Conservation (phyloP, 2,113 vertebrate genomes). For the Platanista minor region DNA sequence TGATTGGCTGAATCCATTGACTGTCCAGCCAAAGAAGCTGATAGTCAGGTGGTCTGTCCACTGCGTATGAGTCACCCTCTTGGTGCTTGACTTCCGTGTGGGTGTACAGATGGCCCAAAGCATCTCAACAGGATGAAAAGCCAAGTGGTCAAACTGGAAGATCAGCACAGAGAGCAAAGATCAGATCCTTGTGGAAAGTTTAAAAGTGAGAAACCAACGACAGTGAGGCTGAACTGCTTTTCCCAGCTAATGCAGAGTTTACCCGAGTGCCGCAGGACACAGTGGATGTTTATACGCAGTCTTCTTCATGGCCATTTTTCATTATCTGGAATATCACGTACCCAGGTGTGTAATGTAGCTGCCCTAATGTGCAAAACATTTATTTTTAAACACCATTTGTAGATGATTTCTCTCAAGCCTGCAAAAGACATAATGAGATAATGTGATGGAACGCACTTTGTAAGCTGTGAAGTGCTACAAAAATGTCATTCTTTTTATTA, state of each 20-base stretch:
- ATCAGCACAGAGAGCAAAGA: neutral
- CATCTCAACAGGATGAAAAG: neutral
- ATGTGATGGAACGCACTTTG: slow-evolving; percentile 40
- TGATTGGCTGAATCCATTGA: neutral
- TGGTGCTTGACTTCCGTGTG: neutral
- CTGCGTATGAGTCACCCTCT: neutral
- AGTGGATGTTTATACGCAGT: neutral
- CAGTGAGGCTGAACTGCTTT: neutral
- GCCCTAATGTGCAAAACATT: slow-evolving; percentile 10
- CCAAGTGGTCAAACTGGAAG: neutral
- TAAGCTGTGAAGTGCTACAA: slow-evolving; percentile 39
- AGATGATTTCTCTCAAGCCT: slow-evolving; percentile 47
- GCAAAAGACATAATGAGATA: slow-evolving; percentile 53
- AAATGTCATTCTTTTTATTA: slow-evolving; percentile 54
- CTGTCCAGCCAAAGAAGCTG: neutral
- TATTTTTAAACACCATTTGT: slow-evolving; percentile 55
- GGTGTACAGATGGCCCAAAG: neutral
- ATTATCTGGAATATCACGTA: neutral
- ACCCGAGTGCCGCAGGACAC: neutral
- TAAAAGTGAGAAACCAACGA: neutral
- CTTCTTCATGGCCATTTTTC: neutral
- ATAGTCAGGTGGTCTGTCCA: neutral
- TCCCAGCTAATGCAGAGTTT: neutral
- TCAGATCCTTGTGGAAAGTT: neutral
- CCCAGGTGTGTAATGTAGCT: slow-evolving; percentile 47